Percentiles rank a stretch among this genome's conserved stretches.
Conservation (phyloP, 2,113 vertebrate species). For the Capreolus pygargus region DNA sequence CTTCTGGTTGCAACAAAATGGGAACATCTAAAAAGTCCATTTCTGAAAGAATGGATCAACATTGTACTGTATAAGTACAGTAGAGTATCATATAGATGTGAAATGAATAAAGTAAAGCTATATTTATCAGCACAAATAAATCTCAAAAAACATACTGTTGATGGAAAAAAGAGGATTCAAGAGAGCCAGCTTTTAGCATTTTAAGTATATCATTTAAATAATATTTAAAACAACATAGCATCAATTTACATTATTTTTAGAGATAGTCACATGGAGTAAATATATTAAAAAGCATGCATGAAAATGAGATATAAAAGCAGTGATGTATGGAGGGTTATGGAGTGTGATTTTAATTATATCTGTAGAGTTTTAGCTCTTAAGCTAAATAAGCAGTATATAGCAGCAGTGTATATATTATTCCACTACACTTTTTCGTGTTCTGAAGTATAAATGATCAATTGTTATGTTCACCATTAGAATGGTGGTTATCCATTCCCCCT, state of each 20-base stretch:
- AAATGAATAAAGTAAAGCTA: background rate
- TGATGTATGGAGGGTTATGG: background rate
- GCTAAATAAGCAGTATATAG: background rate
- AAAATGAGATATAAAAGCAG: background rate
- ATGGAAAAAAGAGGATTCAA: background rate
- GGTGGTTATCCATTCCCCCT: background rate
- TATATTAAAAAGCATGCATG: background rate
- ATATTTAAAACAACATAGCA: background rate
- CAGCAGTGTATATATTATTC: background rate
- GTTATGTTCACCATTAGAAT: background rate
- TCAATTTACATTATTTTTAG: background rate
- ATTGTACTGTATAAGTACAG: rapidly evolving
- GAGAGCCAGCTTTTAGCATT: background rate
- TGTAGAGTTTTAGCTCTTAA: background rate
- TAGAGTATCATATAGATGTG: background rate
- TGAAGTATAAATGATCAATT: background rate
- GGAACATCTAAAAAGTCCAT: background rate
- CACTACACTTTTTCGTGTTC: background rate
- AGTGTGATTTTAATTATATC: background rate
- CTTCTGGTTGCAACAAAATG: background rate
- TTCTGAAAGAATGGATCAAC: background rate
- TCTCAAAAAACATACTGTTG: background rate
- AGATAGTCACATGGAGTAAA: background rate
- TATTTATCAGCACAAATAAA: background rate
- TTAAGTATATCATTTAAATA: background rate